Evolutionary conservation across 2,797 vertebrate species (phyloP), one percentile per base, ranked within the genome.

Genomic region (Ceryle rudis): DNA sequence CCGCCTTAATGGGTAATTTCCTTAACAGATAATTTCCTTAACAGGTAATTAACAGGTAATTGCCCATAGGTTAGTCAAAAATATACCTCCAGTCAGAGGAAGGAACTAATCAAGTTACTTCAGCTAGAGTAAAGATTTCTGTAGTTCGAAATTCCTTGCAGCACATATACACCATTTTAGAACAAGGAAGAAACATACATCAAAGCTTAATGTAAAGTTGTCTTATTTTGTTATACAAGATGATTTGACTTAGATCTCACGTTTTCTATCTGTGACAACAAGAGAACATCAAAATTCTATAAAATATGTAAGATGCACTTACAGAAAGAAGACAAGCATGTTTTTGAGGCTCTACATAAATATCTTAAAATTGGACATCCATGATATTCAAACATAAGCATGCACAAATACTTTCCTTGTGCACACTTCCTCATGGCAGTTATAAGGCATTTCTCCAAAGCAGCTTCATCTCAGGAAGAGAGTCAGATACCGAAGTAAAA

Each of bases 211-310:
- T 85, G 37, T 86, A 86, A 93, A 94, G 78, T 90, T 22, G 67
- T 52, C 46, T 90, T 35, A 21, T 91, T 94, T 96, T 93, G 46
- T 80, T 92, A 60, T 42, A 41, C 84, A 91, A 83, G 47, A 57
- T 62, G 35, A 64, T 93, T 93, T 96, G 62, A 54, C 35, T 95
- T 96, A 96, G 44, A 87, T 86, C 79, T 96, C 75, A 77, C 60
- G 49, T 13, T 77, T 87, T 88, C 51, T 95, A 10, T 89, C 81
- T 7, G 1, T 90, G 62, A 90, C 74, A 93, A 90, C 74, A 93
- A 94, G 62, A 47, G 57, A 23, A 47, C 52, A 72, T 93, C 55
- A 78, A 4, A 95, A 89, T 89, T 95, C 37, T 61, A 84, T 93
- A 81, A 91, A 89, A 89, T 92, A 52, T 71, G 26, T 66, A 81